phyloP scores from a whole-genome alignment of 2,888 invertebrate species.

The Habroteleia sp. region DNA sequence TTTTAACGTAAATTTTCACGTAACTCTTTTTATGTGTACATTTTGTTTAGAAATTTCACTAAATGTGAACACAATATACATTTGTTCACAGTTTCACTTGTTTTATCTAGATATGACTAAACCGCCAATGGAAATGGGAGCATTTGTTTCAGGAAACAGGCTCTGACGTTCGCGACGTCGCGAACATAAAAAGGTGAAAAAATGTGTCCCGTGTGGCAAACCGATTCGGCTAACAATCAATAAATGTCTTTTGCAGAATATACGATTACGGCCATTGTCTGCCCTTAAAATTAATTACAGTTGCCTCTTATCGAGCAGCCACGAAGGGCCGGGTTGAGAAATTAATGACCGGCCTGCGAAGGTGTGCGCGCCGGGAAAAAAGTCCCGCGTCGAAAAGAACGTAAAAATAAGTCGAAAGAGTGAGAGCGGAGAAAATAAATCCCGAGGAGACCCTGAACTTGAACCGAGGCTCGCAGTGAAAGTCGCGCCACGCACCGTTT shows the following conservation, averaged over 20 bases:
- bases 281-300: constrained; percentile 52
- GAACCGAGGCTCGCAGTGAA: constrained; percentile 56
- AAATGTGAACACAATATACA: no score
- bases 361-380: constrained; percentile 5
- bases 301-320: constrained; percentile 10
- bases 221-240: constrained; percentile 43
- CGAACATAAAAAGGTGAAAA: constrained; percentile 31
- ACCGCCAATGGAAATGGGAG: not conserved
- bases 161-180: constrained; percentile 3
- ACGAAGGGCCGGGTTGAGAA: constrained; percentile 23
- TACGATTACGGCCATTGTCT: constrained; percentile 52
- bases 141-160: constrained; percentile 1
- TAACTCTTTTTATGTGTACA: no score
- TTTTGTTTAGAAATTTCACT: no score
- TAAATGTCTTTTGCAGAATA: constrained; percentile 47
- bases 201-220: constrained; percentile 32
- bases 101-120: not conserved
- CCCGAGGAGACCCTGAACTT: constrained; percentile 53
- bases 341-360: constrained; percentile 39
- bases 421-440: constrained; percentile 46
- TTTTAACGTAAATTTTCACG: no score
- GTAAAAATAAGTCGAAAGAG: constrained; percentile 36
- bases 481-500: constrained; percentile 42
- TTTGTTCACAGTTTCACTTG: not conserved
- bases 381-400: constrained; percentile 6